These are phyloP conservation scores for Drosophila rufa DNA, from an alignment of 1,140 invertebrate genomes.

Conservation along the genomic window DNA sequence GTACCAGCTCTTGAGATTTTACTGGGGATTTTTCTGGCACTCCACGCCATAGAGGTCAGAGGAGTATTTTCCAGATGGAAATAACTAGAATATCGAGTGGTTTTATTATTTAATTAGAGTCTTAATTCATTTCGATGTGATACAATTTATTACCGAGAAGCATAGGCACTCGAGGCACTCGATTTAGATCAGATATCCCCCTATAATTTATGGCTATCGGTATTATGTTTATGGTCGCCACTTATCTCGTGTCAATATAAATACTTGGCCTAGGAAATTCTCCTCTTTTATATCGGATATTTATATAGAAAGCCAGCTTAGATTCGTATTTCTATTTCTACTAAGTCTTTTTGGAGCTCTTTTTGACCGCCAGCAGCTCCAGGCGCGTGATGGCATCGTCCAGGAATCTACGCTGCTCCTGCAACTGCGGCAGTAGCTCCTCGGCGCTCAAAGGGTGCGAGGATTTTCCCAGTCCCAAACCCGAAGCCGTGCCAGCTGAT, in stretches of 20 bases:
- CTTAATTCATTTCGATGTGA: not conserved
- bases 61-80: not conserved
- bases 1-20: too few species aligned
- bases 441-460: slow-evolving; percentile 36
- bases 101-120: not conserved
- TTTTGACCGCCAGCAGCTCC: slow-evolving; percentile 47
- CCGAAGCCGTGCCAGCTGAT: not conserved
- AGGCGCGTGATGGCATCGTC: slow-evolving; percentile 64
- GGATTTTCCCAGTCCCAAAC: not conserved
- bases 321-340: not conserved
- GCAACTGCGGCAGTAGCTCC: slow-evolving; percentile 55
- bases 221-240: not conserved
- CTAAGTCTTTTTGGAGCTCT: slow-evolving; percentile 17
- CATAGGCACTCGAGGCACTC: not conserved
- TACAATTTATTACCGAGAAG: slow-evolving; percentile 1
- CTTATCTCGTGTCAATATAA: not conserved
- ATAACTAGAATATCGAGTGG: too few species aligned
- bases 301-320: not conserved
- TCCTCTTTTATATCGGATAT: not conserved
- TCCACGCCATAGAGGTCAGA: not conserved
- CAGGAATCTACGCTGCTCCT: slow-evolving; percentile 63
- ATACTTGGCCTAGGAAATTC: not conserved
- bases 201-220: not conserved
- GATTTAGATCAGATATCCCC: not conserved
- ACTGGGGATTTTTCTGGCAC: not conserved